Percentiles rank a stretch among this genome's conserved stretches.
These are phyloP conservation scores for Petrolisthes cinctipes DNA, from an alignment of 2,888 invertebrate species.

Conservation along the genomic window DNA sequence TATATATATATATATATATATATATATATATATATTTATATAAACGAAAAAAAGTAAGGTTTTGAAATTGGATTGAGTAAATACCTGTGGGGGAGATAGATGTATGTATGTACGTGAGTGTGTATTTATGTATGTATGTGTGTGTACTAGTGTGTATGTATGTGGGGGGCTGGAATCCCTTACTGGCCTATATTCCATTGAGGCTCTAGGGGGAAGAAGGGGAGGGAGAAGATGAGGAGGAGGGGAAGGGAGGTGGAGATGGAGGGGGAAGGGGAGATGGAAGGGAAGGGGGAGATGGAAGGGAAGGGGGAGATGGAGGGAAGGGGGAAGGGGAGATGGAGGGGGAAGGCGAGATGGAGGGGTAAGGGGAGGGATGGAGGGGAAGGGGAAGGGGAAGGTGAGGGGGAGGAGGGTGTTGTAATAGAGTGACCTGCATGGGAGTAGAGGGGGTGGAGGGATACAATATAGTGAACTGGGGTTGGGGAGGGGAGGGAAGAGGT, in stretches of 20 bases:
- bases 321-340: not conserved
- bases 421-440: no score
- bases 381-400: not conserved
- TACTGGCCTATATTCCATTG: no score
- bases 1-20: constrained; percentile 11
- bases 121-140: not conserved
- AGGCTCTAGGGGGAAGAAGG: not conserved
- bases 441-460: no score
- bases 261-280: not conserved
- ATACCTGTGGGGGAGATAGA: not conserved
- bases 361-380: not conserved
- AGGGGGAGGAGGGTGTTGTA: no score
- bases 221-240: not conserved
- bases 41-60: not conserved
- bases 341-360: not conserved
- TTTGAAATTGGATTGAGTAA: not conserved
- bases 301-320: not conserved
- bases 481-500: no score
- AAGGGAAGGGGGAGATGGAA: not conserved
- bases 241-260: not conserved
- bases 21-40: constrained; percentile 9
- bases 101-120: not conserved
- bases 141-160: not conserved
- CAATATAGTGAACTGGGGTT: no score
- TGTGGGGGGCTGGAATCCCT: not conserved